Percentiles rank a stretch among this genome's conserved stretches.
Evolutionary conservation across 1,140 invertebrate genomes (phyloP).

Genomic region (Pseudoatta argentina): DNA sequence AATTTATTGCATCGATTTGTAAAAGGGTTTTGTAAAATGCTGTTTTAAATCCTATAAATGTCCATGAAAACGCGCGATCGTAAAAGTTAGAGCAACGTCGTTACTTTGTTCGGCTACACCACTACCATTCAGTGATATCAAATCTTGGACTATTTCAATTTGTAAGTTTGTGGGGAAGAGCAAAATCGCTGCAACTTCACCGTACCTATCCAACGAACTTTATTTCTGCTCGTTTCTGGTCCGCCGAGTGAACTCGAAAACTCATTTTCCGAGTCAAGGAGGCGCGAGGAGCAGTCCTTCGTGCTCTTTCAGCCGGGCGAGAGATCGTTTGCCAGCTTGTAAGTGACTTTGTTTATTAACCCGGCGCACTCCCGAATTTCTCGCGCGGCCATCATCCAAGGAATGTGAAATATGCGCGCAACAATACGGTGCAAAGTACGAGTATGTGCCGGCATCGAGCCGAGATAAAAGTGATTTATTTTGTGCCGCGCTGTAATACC

Average conservation of each 20-base stretch:
- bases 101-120: background rate
- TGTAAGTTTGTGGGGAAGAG: slow-evolving; percentile 42
- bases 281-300: slow-evolving; percentile 10
- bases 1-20: slow-evolving; percentile 42
- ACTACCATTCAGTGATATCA: slow-evolving; percentile 9
- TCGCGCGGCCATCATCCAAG: slow-evolving; percentile 8
- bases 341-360: slow-evolving; percentile 55
- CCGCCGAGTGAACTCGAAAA: slow-evolving; percentile 42
- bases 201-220: slow-evolving; percentile 28
- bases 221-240: slow-evolving; percentile 49
- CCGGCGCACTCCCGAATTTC: slow-evolving; percentile 2
- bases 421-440: slow-evolving; percentile 26
- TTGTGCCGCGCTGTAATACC: background rate
- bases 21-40: background rate
- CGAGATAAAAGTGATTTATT: slow-evolving; percentile 54
- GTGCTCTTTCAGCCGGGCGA: slow-evolving; percentile 30
- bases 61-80: slow-evolving; percentile 15
- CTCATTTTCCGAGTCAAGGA: slow-evolving; percentile 61
- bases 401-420: slow-evolving; percentile 6
- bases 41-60: background rate
- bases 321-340: background rate
- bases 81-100: slow-evolving; percentile 26
- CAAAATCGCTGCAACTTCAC: slow-evolving; percentile 41
- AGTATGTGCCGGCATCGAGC: slow-evolving; percentile 5
- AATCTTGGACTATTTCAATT: slow-evolving; percentile 59